Evolutionary conservation across 2,113 vertebrate species (phyloP), one percentile per base, ranked within the genome.

Genomic region (Eptatretus burgeri): DNA sequence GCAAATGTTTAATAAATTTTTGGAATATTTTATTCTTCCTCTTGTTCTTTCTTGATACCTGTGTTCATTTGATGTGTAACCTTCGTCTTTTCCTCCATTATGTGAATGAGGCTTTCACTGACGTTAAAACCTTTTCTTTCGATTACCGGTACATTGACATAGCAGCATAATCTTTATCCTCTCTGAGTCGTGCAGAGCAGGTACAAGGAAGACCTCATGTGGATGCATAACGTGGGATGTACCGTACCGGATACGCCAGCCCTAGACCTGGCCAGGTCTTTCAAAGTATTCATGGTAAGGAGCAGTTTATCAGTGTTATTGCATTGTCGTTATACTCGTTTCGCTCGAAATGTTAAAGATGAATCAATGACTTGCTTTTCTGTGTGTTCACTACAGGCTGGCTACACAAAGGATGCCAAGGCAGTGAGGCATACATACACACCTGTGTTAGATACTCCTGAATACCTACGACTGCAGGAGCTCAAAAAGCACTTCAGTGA

Each of bases 241-340:
- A 87, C 91, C 76, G 53, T 96, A 64, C 85, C 82, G 5, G 76
- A 93, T 71, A 94, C 84, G 7, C 89, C 89, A 2, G 91, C 95
- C 69, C 83, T 96, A 85, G 75, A 82, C n/a, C 11, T 60, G 56
- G 27, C 27, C 27, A 41, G 27, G 27, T 41, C 27, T 3, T 41
- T 41, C 27, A 41, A 41, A 41, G 27, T 41, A 41, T 41, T 41
- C 27, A 41, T 41, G 27, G 27, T 41, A 41, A 41, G 27, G 27
- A 41, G 27, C 27, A 41, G 27, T 41, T 41, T 41, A 3, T 41
- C 27, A 7, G 27, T 41, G 27, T 41, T 5, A 41, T 41, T 41
- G 27, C 27, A 41, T 41, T 41, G 27, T 41, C 3, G 19, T 62
- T 62, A 12, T 62, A 19, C 8, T n/a, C 10, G 19, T 2, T 13